Evolutionary conservation across 2,888 invertebrate species (phyloP).

Genomic region (Lasioglossum malachurum): DNA sequence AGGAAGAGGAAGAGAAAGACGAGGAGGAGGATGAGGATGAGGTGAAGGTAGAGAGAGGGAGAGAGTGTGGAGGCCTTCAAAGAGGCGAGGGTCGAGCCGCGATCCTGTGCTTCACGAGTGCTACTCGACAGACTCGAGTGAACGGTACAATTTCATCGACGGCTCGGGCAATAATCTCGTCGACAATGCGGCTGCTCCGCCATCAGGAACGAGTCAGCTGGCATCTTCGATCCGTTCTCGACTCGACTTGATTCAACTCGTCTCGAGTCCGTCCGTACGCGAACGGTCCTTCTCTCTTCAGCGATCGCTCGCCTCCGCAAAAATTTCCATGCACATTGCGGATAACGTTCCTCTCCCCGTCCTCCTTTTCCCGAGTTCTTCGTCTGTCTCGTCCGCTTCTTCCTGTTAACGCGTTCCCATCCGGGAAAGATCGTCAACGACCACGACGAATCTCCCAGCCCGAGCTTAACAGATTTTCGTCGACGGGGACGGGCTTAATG

Average conservation of each 20-base stretch:
- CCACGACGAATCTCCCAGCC: neutral
- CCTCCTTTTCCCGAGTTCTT: neutral
- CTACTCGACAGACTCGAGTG: slow-evolving; percentile 62
- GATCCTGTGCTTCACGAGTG: slow-evolving; percentile 54
- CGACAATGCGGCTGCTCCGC: slow-evolving; percentile 51
- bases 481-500: slow-evolving; percentile 20
- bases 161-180: slow-evolving; percentile 64
- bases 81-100: slow-evolving; percentile 53
- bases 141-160: slow-evolving; percentile 68
- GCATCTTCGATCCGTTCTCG: slow-evolving; percentile 67
- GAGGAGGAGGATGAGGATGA: neutral
- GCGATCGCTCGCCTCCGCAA: neutral
- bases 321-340: neutral
- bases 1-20: neutral
- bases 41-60: neutral
- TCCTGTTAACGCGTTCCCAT: neutral
- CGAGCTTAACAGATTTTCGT: slow-evolving; percentile 14
- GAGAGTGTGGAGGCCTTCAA: slow-evolving; percentile 26
- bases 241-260: slow-evolving; percentile 6
- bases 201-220: slow-evolving; percentile 67
- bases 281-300: neutral
- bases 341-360: neutral
- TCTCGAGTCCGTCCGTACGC: neutral
- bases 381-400: neutral
- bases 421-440: neutral